phyloP scores from a whole-genome alignment of 2,888 invertebrate genomes.

The Oithona nana region DNA sequence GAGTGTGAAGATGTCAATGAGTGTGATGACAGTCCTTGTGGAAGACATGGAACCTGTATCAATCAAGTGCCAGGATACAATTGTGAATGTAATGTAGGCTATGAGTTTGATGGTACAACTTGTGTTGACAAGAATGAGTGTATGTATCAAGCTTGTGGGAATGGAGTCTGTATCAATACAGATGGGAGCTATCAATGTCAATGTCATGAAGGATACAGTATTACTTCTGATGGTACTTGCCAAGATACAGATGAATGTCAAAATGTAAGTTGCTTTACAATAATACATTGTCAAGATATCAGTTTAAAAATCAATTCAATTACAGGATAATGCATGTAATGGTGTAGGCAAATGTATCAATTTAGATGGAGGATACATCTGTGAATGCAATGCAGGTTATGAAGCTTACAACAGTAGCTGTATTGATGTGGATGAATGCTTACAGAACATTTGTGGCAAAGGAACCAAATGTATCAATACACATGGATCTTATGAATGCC shows the following conservation, averaged over 20 bases:
- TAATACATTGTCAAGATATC: too few species aligned
- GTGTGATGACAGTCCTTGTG: conserved; percentile 27
- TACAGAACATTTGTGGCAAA: conserved; percentile 25
- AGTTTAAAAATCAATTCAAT: too few species aligned
- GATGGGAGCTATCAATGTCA: conserved; percentile 27
- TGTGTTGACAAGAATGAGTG: conserved; percentile 15
- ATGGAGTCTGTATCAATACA: conserved; percentile 26
- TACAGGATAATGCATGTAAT: too few species aligned
- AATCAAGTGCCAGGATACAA: conserved; percentile 37
- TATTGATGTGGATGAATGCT: conserved; percentile 16
- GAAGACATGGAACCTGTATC: conserved; percentile 36
- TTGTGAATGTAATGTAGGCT: conserved; percentile 38
- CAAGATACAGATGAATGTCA: conserved; percentile 18
- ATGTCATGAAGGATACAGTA: conserved; percentile 24
- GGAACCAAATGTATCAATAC: conserved; percentile 30
- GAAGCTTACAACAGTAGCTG: conserved; percentile 17
- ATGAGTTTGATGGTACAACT: conserved; percentile 25
- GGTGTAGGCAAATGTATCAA: too few species aligned
- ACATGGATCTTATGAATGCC: conserved; percentile 27
- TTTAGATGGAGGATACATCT: conserved; percentile 27
- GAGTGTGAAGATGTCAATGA: background rate
- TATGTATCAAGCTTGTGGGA: conserved; percentile 1
- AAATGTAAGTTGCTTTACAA: too few species aligned
- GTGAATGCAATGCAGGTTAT: conserved; percentile 25
- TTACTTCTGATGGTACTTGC: conserved; percentile 16